These are phyloP conservation scores for Crotalus viridis DNA, from an alignment of 2,113 vertebrate genomes.

Conservation along the genomic window DNA sequence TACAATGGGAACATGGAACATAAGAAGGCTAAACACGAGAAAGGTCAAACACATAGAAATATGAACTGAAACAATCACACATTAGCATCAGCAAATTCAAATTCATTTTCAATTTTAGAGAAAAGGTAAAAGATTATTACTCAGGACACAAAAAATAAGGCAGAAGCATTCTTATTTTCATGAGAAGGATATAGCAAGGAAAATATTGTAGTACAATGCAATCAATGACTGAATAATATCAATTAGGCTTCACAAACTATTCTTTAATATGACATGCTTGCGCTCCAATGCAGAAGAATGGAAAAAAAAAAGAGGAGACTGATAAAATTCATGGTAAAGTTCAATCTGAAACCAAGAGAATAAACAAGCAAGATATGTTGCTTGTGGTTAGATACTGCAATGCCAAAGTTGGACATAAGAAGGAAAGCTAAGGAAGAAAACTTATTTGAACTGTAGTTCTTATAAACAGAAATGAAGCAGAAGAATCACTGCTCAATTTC, in stretches of 20 bases:
- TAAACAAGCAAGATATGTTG: background rate
- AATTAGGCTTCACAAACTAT: background rate
- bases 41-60: background rate
- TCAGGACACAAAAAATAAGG: background rate
- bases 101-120: background rate
- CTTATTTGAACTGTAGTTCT: background rate
- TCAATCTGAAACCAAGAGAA: background rate
- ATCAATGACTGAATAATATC: background rate
- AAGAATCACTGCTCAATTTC: background rate
- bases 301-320: background rate
- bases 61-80: background rate
- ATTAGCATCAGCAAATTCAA: background rate
- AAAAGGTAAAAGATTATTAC: background rate
- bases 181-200: background rate
- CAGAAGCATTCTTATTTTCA: background rate
- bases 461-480: background rate
- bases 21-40: background rate
- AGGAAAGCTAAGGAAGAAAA: background rate
- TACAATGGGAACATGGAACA: background rate
- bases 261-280: background rate
- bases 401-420: background rate
- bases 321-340: background rate
- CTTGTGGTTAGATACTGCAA: background rate
- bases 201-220: background rate
- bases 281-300: background rate